Conservation (phyloP, 2,797 vertebrate genomes). For the Hybognathus amarus region DNA sequence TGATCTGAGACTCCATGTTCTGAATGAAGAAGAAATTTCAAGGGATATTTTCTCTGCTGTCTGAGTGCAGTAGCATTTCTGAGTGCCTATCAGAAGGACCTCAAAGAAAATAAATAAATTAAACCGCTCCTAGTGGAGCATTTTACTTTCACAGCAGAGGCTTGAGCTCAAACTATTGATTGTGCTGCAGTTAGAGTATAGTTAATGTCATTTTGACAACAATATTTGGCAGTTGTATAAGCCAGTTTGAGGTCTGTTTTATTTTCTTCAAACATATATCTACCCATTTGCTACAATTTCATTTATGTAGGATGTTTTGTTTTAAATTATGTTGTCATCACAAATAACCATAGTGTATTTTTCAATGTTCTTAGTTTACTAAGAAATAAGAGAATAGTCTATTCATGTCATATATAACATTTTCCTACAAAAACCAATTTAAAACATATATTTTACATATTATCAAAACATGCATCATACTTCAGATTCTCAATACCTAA, state of each 20-base stretch:
- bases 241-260: background rate
- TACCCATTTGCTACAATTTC: background rate
- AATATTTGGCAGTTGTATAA: background rate
- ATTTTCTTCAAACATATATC: background rate
- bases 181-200: conserved; percentile 27
- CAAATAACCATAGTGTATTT: background rate
- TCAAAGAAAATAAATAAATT: conserved; percentile 34
- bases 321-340: conserved; percentile 1
- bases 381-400: no score
- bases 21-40: conserved; percentile 4
- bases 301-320: background rate
- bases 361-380: background rate
- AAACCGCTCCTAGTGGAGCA: conserved; percentile 18
- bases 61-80: conserved; percentile 27
- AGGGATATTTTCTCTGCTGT: background rate
- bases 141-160: conserved; percentile 33
- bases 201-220: conserved; percentile 23
- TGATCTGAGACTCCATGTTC: conserved; percentile 13
- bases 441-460: background rate
- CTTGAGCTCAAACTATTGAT: conserved; percentile 39
- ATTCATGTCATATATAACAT: no score
- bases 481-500: conserved; percentile 26
- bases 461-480: background rate
- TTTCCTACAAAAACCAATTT: background rate
- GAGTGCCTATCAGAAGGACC: conserved; percentile 24